phyloP scores from a whole-genome alignment of 2,888 invertebrate species.

The Drosophila austrosaltans region DNA sequence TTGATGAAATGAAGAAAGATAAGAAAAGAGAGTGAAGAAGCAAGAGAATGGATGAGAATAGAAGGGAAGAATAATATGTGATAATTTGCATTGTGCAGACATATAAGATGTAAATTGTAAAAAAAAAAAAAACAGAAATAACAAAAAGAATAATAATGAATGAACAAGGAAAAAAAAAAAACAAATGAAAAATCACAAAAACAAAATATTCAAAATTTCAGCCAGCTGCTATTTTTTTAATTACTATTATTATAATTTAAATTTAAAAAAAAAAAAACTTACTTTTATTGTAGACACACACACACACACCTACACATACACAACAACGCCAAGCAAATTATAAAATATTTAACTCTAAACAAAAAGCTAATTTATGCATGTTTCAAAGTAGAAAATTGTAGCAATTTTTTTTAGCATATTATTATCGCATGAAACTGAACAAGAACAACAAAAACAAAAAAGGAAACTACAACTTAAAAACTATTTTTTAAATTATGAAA shows the following conservation, averaged over 20 bases:
- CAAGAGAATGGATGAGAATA: constrained; percentile 38
- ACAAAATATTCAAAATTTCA: constrained; percentile 27
- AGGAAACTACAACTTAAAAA: constrained; percentile 12
- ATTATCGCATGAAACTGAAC: constrained; percentile 42
- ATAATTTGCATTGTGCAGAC: constrained; percentile 82
- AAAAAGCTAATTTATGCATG: constrained; percentile 53
- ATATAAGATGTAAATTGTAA: constrained; percentile 72
- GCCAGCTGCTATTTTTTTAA: constrained; percentile 61
- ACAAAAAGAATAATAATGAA: constrained; percentile 29
- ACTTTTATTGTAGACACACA: constrained; percentile 39
- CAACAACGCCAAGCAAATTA: constrained; percentile 19
- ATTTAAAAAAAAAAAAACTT: constrained; percentile 41
- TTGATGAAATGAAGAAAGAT: constrained; percentile 22
- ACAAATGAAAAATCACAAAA: constrained; percentile 6
- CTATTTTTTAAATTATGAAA: constrained; percentile 50
- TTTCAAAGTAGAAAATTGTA: constrained; percentile 71
- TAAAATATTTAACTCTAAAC: constrained; percentile 40
- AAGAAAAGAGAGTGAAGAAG: constrained; percentile 32
- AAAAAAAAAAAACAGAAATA: constrained; percentile 45
- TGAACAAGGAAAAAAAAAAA: not conserved
- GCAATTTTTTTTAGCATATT: constrained; percentile 58
- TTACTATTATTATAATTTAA: constrained; percentile 49
- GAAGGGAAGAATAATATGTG: constrained; percentile 68
- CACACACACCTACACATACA: constrained; percentile 18
- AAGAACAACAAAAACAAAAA: constrained; percentile 20